Base-by-base conservation (phyloP, 2,113 vertebrate genomes). In the Dinomys branickii region DNA sequence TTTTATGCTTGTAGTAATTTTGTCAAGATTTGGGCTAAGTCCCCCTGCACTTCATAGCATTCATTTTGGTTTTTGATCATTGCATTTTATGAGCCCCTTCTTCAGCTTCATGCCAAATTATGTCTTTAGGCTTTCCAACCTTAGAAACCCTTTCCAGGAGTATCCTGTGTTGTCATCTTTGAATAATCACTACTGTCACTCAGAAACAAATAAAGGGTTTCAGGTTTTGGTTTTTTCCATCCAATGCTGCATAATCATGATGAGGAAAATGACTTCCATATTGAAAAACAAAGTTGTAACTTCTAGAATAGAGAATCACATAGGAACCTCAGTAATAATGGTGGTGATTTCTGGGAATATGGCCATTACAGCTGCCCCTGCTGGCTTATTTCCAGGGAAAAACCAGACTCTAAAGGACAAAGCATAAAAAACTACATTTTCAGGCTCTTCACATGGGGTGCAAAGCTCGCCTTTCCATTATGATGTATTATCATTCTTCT, bases 381-480 rank as follows among this genome's bases (percentile, higher is more conserved):
- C 56, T 86, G 71, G 59, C 80, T 93, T 61, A 41, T 65, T 95
- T 92, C 88, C 83, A 89, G 50, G 33, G 61, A 61, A 77, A 90
- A 88, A 58, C 7, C 9, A 71, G n/a, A 82, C 41, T 47, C 65
- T 35, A n/a, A 69, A 96, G 61, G 47, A 75, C 58, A 83, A 24
- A 54, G 91, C 78, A 86, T 8, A 87, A 82, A 78, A 92, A 93
- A 92, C 75, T 52, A 69, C n/a, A 78, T 83, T 91, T 69, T 65
- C 54, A 47, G 28, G 12, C 56, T 93, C 54, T 63, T 83, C 50
- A 56, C 7, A 8, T 24, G 24, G 19, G 20, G 17, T 20, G 3
- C 47, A 69, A 80, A 91, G 80, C 41, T n/a, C n/a, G 26, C 3
- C 26, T 73, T 81, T n/a, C 28, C 28, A 12, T 86, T 83, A 10